These are phyloP conservation scores for Pseudochromis fuscus DNA, from an alignment of 2,797 vertebrate species.

Conservation along the genomic window DNA sequence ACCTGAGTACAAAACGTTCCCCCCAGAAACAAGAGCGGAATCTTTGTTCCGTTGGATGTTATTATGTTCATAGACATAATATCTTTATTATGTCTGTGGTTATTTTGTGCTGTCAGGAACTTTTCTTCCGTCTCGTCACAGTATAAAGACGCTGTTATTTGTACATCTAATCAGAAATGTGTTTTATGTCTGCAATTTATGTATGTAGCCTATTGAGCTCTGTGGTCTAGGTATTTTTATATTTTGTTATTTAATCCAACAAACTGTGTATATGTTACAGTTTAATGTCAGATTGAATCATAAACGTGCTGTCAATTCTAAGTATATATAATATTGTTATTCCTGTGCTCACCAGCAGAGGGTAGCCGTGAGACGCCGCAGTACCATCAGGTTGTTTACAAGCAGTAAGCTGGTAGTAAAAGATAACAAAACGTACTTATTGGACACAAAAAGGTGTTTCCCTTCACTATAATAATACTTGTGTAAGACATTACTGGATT, in stretches of 20 bases:
- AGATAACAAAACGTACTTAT: neutral
- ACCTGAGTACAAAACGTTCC: neutral
- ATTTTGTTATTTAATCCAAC: neutral
- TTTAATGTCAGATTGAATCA: neutral
- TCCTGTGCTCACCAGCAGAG: conserved; percentile 29
- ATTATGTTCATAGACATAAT: too few species aligned
- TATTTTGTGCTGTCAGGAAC: too few species aligned
- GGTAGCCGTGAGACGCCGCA: conserved; percentile 22
- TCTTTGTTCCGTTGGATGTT: conserved; percentile 7
- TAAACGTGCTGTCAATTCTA: neutral
- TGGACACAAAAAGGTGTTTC: conserved; percentile 4
- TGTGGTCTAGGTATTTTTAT: neutral
- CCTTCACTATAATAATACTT: neutral
- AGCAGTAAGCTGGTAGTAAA: conserved; percentile 6
- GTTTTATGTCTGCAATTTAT: neutral
- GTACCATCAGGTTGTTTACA: conserved; percentile 42
- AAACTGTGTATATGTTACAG: neutral
- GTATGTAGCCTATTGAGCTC: too few species aligned
- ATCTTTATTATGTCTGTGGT: too few species aligned
- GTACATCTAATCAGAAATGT: neutral
- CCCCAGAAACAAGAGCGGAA: conserved; percentile 51
- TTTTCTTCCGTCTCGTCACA: too few species aligned
- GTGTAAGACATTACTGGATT: neutral
- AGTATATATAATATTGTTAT: accelerated
- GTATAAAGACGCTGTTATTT: neutral